Evolutionary conservation across 1,140 invertebrate species (phyloP).

Genomic region (Lordiphosa clarofinis): DNA sequence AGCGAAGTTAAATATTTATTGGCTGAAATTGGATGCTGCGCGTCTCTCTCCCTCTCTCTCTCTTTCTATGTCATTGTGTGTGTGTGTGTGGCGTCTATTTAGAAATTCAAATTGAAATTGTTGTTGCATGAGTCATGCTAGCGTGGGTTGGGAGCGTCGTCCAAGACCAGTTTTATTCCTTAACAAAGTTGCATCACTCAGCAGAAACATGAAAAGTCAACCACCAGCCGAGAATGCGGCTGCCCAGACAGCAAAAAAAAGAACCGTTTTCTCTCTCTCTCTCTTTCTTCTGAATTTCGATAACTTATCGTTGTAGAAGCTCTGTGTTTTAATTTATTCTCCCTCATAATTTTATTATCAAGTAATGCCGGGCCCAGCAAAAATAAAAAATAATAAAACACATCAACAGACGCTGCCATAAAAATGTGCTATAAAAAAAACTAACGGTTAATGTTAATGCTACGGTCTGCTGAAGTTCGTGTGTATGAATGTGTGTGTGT

Average conservation of each 20-base stretch:
- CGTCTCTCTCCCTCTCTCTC: conserved; percentile 29
- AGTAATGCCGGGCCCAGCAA: conserved; percentile 26
- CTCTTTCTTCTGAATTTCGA: conserved; percentile 9
- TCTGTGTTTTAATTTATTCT: conserved; percentile 18
- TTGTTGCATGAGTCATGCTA: conserved; percentile 64
- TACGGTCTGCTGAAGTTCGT: conserved; percentile 72
- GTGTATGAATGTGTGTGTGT: conserved; percentile 53
- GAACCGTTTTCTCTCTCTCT: conserved; percentile 1
- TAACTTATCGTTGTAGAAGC: conserved; percentile 16
- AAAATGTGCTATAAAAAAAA: conserved; percentile 65
- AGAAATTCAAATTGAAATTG: conserved; percentile 76
- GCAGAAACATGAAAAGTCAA: conserved; percentile 68
- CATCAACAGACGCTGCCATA: conserved; percentile 37
- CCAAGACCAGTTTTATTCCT: conserved; percentile 18
- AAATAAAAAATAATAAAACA: neutral
- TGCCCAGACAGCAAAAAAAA: conserved; percentile 38
- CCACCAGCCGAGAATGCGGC: conserved; percentile 76
- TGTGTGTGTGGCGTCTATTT: conserved; percentile 62
- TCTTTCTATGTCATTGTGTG: conserved; percentile 20
- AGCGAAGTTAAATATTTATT: conserved; percentile 58
- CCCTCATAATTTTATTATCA: conserved; percentile 61
- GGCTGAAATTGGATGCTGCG: conserved; percentile 73
- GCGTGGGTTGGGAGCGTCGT: conserved; percentile 57
- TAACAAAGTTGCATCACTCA: conserved; percentile 69
- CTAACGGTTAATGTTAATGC: conserved; percentile 72